Percentiles rank a stretch among this genome's conserved stretches.
Evolutionary conservation across 2,113 vertebrate species (phyloP).

Genomic region (Pseudois nayaur): DNA sequence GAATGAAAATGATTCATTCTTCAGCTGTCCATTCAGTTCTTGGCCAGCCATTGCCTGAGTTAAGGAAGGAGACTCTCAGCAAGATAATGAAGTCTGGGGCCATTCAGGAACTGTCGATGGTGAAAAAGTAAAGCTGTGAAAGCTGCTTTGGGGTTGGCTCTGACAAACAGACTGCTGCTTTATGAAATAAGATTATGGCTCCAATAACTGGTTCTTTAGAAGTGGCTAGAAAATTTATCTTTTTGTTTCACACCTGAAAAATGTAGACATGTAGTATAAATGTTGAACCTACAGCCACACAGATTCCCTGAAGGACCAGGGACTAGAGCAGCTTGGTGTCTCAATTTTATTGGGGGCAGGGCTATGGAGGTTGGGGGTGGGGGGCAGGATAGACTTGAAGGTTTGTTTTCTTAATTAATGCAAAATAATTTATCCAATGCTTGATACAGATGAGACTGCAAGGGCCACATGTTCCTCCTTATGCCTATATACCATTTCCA

Average conservation of each 20-base stretch:
- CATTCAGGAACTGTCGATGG: not conserved
- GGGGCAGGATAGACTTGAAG: not conserved
- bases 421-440: slow-evolving; percentile 43
- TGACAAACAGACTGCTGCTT: not conserved
- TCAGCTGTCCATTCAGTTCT: not conserved
- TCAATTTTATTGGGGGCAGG: slow-evolving; percentile 40
- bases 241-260: slow-evolving; percentile 16
- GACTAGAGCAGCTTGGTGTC: not conserved
- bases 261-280: not conserved
- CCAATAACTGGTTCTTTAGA: not conserved
- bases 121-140: not conserved
- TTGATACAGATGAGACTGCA: not conserved
- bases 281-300: not conserved
- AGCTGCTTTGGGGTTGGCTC: not conserved
- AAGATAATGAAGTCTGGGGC: not conserved
- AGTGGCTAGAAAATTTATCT: not conserved
- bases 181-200: slow-evolving; percentile 21
- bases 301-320: not conserved
- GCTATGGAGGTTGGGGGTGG: not conserved
- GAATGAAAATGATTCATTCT: not conserved
- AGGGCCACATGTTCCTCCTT: not conserved
- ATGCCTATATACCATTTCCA: not conserved
- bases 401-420: not conserved
- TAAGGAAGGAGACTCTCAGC: not conserved
- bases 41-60: not conserved